Base-by-base conservation (phyloP, 2,888 invertebrate species). In the Volucella inanis region DNA sequence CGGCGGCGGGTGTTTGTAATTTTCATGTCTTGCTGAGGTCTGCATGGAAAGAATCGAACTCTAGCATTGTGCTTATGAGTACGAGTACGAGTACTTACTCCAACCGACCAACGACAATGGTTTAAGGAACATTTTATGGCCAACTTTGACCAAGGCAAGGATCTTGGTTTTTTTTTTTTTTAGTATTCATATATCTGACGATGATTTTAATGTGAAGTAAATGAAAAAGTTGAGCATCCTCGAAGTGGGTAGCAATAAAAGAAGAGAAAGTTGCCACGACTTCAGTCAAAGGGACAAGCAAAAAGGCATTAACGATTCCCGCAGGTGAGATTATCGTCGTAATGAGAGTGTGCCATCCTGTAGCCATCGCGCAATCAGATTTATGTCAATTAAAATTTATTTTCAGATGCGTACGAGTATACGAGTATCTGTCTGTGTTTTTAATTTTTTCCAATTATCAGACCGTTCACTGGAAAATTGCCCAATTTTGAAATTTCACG, bases 331-430 rank as follows among this genome's bases (percentile, higher is more conserved):
- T 78, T 68, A 78, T 52, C 31, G 18, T 62, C 64, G 64, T 74
- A 64, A 49, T 75, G 31, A 31, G 31, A 31, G 6, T 31, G 38
- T 75, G 59, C 59, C 70, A 64, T 64, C 49, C 67, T 78, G 45
- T 62, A 68, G 65, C 50, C 65, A 41, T 31, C 31, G 31, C 59
- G 59, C 74, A 75, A 80, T 84, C 84, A 61, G 74, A 80, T 79
- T 80, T 79, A 71, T 75, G 79, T 61, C 79, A 84, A 84, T 84
- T 74, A 75, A 31, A 80, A 70, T 65, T 47, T 38, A 76, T 59
- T 67, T 71, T 15, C 14, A n/a, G 43, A 54, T 52, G 31, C 6
- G 31, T 22, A 22, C 22, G 22, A 22, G 4, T 31, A 31, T 6
- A 31, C 31, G 31, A 57, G 57, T 67, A 14, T 41, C 31, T 55